Base-by-base conservation (phyloP, 2,797 vertebrate genomes). In the Danio albolineatus region DNA sequence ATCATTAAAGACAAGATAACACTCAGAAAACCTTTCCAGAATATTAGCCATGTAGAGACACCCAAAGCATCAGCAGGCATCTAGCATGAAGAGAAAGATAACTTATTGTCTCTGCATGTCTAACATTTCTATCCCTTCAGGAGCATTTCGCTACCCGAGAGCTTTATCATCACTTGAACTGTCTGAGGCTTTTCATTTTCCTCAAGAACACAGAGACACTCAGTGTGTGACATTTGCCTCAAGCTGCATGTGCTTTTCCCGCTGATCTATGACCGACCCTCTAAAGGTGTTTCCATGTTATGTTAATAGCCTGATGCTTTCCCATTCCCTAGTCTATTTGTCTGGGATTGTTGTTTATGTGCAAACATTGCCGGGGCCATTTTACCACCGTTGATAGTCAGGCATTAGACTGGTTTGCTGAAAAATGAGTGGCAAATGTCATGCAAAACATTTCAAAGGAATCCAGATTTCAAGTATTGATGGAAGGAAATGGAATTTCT, bases 111-210 rank as follows among this genome's bases (percentile, higher is more conserved):
- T 51, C 21, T 38, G 28, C 21, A 17, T 53, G 66, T 39, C 9
- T 69, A 56, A 65, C 14, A 56, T 28, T 51, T 46, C 10, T 19
- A 7, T 73, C 65, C 56, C 53, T 66, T 73, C 36, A 9, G 6
- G 61, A 28, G 12, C 6, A 6, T 36, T 59, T 60, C 44, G 19
- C 64, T 7, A 76, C 67, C 61, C 48, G 53, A 66, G 56, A 53
- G 77, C 46, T 81, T 80, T 56, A 80, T 82, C 65, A 80, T 66
- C 73, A 80, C 57, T 71, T 56, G 56, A 74, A 76, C 60, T 62
- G 76, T 53, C 75, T 71, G 49, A 67, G 66, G 69, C 59, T 48
- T 74, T 62, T 28, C 60, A 78, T 56, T 78, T 61, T 13, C 66
- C 53, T 66, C 39, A 48, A 67, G 62, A 60, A 62, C 48, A 46